A percentile compares a stretch with the other conserved stretches of the same genome.
phyloP scores from a whole-genome alignment of 2,113 vertebrate species.

The Peromyscus polionotus region DNA sequence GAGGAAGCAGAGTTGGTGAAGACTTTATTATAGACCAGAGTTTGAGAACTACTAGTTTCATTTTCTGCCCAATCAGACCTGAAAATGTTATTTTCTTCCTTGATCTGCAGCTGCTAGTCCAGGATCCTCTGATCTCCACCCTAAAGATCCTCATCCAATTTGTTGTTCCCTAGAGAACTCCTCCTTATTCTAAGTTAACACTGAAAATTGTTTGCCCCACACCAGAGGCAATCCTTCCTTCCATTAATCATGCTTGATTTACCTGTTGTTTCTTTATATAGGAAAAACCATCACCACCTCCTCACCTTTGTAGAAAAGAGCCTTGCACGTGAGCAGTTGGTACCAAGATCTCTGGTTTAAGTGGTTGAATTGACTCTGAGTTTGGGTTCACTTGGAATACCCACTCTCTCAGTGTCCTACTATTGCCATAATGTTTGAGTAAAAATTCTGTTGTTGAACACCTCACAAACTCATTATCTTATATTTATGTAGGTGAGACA shows the following conservation, averaged over 20 bases:
- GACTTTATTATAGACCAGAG: background rate
- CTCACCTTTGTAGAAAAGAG: background rate
- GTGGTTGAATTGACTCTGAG: background rate
- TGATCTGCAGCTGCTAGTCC: background rate
- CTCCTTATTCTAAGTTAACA: conserved; percentile 27
- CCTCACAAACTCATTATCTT: background rate
- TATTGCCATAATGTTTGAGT: background rate
- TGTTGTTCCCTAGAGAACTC: background rate
- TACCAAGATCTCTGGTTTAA: background rate
- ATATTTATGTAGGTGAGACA: background rate
- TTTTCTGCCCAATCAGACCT: background rate
- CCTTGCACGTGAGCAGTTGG: background rate
- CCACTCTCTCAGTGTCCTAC: background rate
- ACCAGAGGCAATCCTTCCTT: background rate
- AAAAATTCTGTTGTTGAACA: background rate
- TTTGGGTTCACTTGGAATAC: background rate
- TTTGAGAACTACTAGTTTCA: background rate
- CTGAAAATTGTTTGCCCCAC: background rate
- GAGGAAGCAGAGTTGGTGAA: background rate
- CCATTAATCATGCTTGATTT: background rate
- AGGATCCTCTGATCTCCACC: background rate
- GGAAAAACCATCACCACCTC: background rate
- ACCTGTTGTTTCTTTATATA: background rate
- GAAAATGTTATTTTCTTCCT: conserved; percentile 20
- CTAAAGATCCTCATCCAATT: background rate